Evolutionary conservation across 2,888 invertebrate species (phyloP), one percentile per base, ranked within the genome.

Genomic region (Hyalella azteca): DNA sequence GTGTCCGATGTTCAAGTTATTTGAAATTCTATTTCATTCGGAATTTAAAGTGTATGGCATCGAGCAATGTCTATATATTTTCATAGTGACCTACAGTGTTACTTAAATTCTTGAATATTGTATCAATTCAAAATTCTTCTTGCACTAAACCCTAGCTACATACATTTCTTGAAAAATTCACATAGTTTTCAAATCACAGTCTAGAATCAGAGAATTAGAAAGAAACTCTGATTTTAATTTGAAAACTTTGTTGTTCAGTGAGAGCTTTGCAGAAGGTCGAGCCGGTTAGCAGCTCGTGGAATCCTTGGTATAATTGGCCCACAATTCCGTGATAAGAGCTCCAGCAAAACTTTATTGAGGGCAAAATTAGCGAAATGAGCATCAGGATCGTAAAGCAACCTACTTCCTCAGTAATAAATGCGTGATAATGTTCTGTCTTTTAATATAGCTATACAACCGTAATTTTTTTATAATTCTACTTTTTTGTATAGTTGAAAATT

Each of bases 281-380:
- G 66, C 66, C 36, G 66, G 66, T 66, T 32, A 19, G 36, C 66
- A 29, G 19, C 66, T 66, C 66, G n/a, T 15, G n/a, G 29, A 29
- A 66, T 66, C 66, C 66, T 29, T 19, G 66, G 36, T 66, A 36
- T 66, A 66, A 66, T 66, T 66, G 66, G 36, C 36, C 66, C 66
- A 66, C 66, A 66, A 66, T 66, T 66, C 66, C 36, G 66, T 15
- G 66, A 66, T 66, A 66, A 36, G 66, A 36, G 36, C 22, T 29
- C 29, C 36, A 19, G n/a, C 36, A 66, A 36, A 66, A 66, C 66
- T 66, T 66, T 36, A 7, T 15, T 3, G 45, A 9, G 9, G 15
- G 13, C 36, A 36, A 66, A 66, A 66, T 66, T 66, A 66, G 66
- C 36, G 39, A 32, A 66, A 66, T 66, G 66, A 66, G 36, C 66